Conservation (phyloP, 2,888 invertebrate species). For the Netelia melanura region DNA sequence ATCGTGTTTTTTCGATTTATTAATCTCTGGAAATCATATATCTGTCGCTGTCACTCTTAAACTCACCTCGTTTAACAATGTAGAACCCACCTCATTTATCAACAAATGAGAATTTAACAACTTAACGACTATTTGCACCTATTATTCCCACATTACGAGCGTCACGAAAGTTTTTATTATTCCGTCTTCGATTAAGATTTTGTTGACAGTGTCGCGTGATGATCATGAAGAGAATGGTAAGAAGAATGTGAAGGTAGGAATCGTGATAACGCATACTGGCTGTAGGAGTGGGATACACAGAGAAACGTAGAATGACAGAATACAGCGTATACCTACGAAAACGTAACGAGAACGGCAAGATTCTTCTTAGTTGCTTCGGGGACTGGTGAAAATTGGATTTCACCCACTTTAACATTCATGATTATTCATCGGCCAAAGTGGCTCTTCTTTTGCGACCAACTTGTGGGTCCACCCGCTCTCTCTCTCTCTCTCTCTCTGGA, state of each 20-base stretch:
- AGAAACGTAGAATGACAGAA: not conserved
- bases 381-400: slow-evolving; percentile 61
- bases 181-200: slow-evolving; percentile 3
- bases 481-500: slow-evolving; percentile 46
- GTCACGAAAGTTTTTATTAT: slow-evolving; percentile 31
- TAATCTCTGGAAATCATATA: not conserved
- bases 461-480: not conserved
- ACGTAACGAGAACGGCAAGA: slow-evolving; percentile 11
- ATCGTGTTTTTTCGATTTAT: slow-evolving; percentile 18
- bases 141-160: not conserved
- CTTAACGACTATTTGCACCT: not conserved
- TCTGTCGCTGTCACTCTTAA: too few relatives aligned
- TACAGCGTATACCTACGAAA: not conserved
- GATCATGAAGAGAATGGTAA: slow-evolving; percentile 5
- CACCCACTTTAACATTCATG: slow-evolving; percentile 74
- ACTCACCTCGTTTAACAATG: too few relatives aligned
- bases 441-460: slow-evolving; percentile 47
- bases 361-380: slow-evolving; percentile 29
- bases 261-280: too few relatives aligned
- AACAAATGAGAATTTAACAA: too few relatives aligned
- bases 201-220: not conserved
- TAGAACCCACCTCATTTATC: too few relatives aligned
- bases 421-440: slow-evolving; percentile 73
- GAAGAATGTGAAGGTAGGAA: not conserved
- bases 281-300: not conserved